Base-by-base conservation (phyloP, 2,113 vertebrate species). In the Ophiodon elongatus region DNA sequence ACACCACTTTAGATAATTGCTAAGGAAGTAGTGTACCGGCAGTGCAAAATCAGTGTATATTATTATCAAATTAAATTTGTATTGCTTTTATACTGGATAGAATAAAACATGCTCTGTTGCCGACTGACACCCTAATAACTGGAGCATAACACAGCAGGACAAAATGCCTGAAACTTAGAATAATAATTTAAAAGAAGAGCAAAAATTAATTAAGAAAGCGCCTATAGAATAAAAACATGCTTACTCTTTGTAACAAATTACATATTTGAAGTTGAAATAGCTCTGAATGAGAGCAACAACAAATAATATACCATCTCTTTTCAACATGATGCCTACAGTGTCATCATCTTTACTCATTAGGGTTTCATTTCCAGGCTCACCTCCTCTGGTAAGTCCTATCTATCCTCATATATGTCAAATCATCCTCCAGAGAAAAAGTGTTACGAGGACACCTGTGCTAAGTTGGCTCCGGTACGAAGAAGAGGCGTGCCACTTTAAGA, bases 401-500 rank as follows among this genome's bases (percentile, higher is more conserved):
- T 41, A 9, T 47, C 23, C 33, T 54, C 17, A 25, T 56, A 43
- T n/a, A 78, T 25, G 14, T 52, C 59, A 50, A 17, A 54, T 41
- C 31, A 2, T 52, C 54, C 37, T 59, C 2, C 11, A 56, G 35
- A 71, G 69, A 73, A 57, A 69, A 15, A 45, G 15, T 57, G 11
- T 21, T 35, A 54, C 6, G 8, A 74, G 23, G 17, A 79, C n/a
- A 41, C 15, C 39, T 39, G n/a, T 65, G n/a, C 47, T 54, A 41
- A 57, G 15, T 39, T 19, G 15, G 10, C n/a, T 31, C 27, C 41
- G 33, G 37, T 62, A 27, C 0, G 7, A 73, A 76, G 8, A 54
- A n/a, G 21, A 73, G 54, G 25, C 10, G 2, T 81, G 78, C 67
- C 81, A 50, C 84, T 88, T 84, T 88, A 84, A 79, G 59, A 82